Evolutionary conservation across 2,113 vertebrate species (phyloP).

Genomic region (Rhegmatorhina hoffmannsi): DNA sequence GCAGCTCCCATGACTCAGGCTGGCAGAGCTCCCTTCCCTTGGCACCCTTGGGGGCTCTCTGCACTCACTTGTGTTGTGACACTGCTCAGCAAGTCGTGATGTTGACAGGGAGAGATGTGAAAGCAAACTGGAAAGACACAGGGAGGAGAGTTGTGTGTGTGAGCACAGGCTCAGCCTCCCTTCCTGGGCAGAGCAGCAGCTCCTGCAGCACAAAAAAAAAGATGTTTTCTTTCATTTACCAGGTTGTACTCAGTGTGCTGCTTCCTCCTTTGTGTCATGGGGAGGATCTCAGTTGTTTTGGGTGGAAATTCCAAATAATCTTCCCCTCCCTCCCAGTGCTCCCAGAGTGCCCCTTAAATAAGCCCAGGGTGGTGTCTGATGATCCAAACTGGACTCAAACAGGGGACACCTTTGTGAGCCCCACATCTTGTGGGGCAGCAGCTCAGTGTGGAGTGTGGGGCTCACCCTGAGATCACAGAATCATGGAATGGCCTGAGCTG

Average conservation of each 20-base stretch:
- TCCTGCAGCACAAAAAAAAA: not conserved
- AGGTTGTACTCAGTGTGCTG: too few species aligned
- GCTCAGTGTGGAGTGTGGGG: not conserved
- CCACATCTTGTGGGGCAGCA: not conserved
- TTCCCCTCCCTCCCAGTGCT: not conserved
- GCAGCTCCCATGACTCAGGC: not conserved
- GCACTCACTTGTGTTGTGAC: not conserved
- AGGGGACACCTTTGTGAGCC: not conserved
- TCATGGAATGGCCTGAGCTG: not conserved
- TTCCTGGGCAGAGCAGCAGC: not conserved
- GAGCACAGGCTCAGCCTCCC: not conserved
- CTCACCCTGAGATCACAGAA: rapidly evolving
- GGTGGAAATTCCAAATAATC: not conserved
- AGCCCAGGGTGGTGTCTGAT: not conserved
- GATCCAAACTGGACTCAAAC: not conserved
- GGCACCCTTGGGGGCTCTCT: not conserved
- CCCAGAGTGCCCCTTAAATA: not conserved
- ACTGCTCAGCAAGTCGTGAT: not conserved
- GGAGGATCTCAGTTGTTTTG: not conserved
- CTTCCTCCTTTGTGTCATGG: not conserved
- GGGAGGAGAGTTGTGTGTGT: not conserved
- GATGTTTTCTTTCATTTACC: not conserved
- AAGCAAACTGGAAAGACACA: not conserved
- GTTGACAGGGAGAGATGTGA: conserved; percentile 1
- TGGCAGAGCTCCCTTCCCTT: not conserved